Evolutionary conservation across 1,140 invertebrate genomes (phyloP).

Genomic region (Drosophila ohnishii): DNA sequence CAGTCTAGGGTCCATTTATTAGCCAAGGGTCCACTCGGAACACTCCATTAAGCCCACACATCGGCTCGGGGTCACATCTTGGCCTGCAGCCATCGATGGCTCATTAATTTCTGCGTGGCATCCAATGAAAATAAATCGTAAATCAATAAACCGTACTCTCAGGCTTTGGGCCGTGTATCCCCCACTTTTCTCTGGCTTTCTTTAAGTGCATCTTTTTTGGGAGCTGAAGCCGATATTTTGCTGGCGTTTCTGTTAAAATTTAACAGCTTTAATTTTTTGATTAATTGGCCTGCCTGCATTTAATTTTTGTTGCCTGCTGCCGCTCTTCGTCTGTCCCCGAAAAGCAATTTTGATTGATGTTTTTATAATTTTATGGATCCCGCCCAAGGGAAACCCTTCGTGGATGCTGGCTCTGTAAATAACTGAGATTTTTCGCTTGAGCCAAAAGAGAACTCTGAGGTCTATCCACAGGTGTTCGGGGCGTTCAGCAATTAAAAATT

Average conservation of each 20-base stretch:
- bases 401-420: constrained; percentile 4
- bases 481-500: constrained; percentile 68
- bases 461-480: constrained; percentile 69
- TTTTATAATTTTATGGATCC: constrained; percentile 73
- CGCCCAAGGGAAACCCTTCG: constrained; percentile 10
- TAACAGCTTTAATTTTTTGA: constrained; percentile 71
- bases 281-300: constrained; percentile 64
- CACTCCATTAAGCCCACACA: constrained; percentile 58
- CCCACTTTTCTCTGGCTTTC: constrained; percentile 26
- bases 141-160: constrained; percentile 73
- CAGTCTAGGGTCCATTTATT: constrained; percentile 40
- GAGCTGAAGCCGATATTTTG: constrained; percentile 16
- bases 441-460: constrained; percentile 7
- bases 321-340: constrained; percentile 12
- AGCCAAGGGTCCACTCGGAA: constrained; percentile 25
- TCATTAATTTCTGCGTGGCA: constrained; percentile 72
- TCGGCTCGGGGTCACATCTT: constrained; percentile 61
- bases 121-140: constrained; percentile 78
- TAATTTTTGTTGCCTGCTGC: constrained; percentile 40
- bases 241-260: constrained; percentile 48
- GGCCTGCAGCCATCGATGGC: constrained; percentile 64
- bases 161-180: constrained; percentile 26
- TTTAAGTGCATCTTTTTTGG: constrained; percentile 25
- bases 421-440: constrained; percentile 21
- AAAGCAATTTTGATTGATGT: constrained; percentile 73